Base-by-base conservation (phyloP, 2,797 vertebrate species). In the Spondyliosoma cantharus region DNA sequence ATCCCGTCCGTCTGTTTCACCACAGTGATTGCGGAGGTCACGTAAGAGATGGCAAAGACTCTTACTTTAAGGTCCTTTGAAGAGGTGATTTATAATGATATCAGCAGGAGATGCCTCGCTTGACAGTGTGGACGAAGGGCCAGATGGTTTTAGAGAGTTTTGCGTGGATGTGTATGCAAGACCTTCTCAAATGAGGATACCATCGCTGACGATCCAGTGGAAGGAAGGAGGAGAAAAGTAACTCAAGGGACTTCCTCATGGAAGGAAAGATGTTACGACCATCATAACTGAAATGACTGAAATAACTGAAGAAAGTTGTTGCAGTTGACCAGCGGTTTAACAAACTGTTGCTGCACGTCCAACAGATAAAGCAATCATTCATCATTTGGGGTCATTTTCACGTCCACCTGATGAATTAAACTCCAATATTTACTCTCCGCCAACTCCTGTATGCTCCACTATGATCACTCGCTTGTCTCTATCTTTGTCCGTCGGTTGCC, bases 101-200 rank as follows among this genome's bases (percentile, higher is more conserved):
- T 85, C 78, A 78, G 86, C 69, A 7, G 87, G 81, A 86, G 89
- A 86, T 79, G 78, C 78, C 81, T 83, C 57, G 6, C 64, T 85
- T 85, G 85, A 82, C 80, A 81, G 78, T 29, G 65, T 69, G 82
- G 78, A 87, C 74, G 46, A 54, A 70, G 76, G 74, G 82, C 80
- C 85, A 86, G 78, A 70, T 58, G 74, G 78, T 86, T 87, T 89
- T 87, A 94, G 90, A 90, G 90, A 82, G 19, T 19, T 71, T 66
- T 81, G 67, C 92, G 86, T 91, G 62, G 71, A 7, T 24, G 57
- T 74, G 50, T 68, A 5, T 59, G 22, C 5, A 0, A 42, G 32
- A 27, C 37, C 32, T 66, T 53, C n/a, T 78, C 49, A 70, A 57
- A 79, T 71, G 74, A 82, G 75, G 82, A 67, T 25, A 67, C 43